These are phyloP conservation scores for Cirrhinus mrigala DNA, from an alignment of 2,797 vertebrate species.

Conservation along the genomic window DNA sequence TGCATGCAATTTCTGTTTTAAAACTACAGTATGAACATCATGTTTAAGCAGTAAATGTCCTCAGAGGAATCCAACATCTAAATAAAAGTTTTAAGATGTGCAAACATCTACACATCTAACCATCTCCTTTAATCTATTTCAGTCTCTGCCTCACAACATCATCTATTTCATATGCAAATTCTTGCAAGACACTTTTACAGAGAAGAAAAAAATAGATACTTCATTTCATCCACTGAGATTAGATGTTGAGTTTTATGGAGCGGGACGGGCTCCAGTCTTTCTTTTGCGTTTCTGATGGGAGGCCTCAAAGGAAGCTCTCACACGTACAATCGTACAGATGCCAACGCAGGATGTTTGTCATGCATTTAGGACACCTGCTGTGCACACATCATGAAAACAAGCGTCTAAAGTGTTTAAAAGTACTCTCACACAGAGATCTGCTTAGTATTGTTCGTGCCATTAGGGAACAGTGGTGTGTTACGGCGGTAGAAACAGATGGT, in stretches of 20 bases:
- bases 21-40: not conserved
- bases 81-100: not conserved
- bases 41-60: slow-evolving; percentile 4
- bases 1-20: not conserved
- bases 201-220: slow-evolving; percentile 14
- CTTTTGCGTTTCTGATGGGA: slow-evolving; percentile 3
- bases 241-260: not conserved
- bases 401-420: slow-evolving; percentile 11
- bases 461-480: slow-evolving; percentile 15
- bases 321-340: not conserved
- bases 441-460: not conserved
- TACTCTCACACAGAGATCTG: slow-evolving; percentile 10
- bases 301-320: slow-evolving; percentile 1
- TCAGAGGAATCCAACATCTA: slow-evolving; percentile 13
- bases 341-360: slow-evolving; percentile 2
- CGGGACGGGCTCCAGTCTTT: not conserved
- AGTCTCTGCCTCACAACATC: not conserved
- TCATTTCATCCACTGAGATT: slow-evolving; percentile 33
- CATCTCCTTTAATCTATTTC: slow-evolving; percentile 31
- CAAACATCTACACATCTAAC: slow-evolving; percentile 12
- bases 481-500: not conserved
- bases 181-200: not conserved
- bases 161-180: slow-evolving; percentile 27
- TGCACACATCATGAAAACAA: slow-evolving; percentile 5
- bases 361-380: slow-evolving; percentile 27